Conservation (phyloP, 2,113 vertebrate species). For the Chaetodon trifascialis region DNA sequence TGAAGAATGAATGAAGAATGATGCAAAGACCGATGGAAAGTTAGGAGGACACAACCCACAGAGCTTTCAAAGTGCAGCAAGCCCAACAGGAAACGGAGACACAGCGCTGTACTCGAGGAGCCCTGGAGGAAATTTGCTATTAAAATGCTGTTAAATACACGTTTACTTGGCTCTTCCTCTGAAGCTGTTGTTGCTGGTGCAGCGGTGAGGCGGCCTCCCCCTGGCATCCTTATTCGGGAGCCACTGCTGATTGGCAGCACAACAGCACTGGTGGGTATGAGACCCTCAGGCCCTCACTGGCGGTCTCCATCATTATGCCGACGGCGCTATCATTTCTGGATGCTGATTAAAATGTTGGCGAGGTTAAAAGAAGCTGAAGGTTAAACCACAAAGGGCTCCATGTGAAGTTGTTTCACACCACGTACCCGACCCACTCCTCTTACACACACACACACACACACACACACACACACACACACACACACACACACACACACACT, state of each 20-base stretch:
- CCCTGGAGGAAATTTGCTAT: slow-evolving; percentile 62
- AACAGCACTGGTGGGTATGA: slow-evolving; percentile 60
- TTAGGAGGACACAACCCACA: slow-evolving; percentile 5
- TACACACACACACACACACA: background rate
- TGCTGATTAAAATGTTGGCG: slow-evolving; percentile 79
- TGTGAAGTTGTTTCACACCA: slow-evolving; percentile 49
- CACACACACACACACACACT: slow-evolving; percentile 4
- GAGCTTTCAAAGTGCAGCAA: slow-evolving; percentile 28
- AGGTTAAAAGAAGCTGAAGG: slow-evolving; percentile 81
- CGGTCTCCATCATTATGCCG: slow-evolving; percentile 71
- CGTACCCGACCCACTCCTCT: background rate
- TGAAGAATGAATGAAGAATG: slow-evolving; percentile 8
- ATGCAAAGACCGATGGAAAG: slow-evolving; percentile 38
- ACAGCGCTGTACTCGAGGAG: background rate
- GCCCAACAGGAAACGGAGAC: slow-evolving; percentile 41
- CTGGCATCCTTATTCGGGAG: slow-evolving; percentile 46
- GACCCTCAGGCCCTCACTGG: slow-evolving; percentile 60
- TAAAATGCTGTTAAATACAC: slow-evolving; percentile 71
- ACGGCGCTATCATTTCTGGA: slow-evolving; percentile 65
- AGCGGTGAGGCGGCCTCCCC: slow-evolving; percentile 34
- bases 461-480: slow-evolving; percentile 12
- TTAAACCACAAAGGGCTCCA: slow-evolving; percentile 71
- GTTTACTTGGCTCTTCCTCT: slow-evolving; percentile 50
- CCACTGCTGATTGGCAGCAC: slow-evolving; percentile 64
- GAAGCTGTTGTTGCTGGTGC: slow-evolving; percentile 41